Base-by-base conservation (phyloP, 2,113 vertebrate species). In the Brachyhypopomus occidentalis region DNA sequence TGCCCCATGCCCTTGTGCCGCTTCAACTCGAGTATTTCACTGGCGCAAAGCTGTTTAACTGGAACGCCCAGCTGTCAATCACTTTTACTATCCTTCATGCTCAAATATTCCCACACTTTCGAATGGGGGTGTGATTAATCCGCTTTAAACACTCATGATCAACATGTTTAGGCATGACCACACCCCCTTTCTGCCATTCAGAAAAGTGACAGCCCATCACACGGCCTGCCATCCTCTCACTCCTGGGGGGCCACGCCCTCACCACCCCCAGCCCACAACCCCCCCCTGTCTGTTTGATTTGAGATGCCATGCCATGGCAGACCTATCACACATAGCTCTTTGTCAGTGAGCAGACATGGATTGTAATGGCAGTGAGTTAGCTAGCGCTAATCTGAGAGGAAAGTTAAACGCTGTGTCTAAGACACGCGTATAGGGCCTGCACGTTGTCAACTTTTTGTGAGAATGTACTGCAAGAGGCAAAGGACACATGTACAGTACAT, bases 241-340 rank as follows among this genome's bases (percentile, higher is more conserved):
- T 52, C 45, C 11, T 14, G 2, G 1, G 12, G 12, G 12, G 1
- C 8, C 45, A 52, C 45, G 12, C 45, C 45, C 45, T 11, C 12
- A 14, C 12, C 45, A 12, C 45, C 12, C 45, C 45, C 8, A 9
- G 12, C 45, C 45, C 45, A 1, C 2, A 1, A 9, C 45, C 12
- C 45, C 45, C 7, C 45, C 45, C 45, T 14, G 45, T 36, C 27
- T 41, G 71, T 75, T 56, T 38, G 38, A 67, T 80, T 80, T 20
- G 60, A 27, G 56, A 80, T 75, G 72, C 45, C 27, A 72, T 14
- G 19, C 38, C 60, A 70, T 59, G 77, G 85, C 70, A 75, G 83
- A 83, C 75, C 84, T 76, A 55, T 30, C 63, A 69, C 70, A 74
- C 66, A 82, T 73, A 80, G 14, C 41, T 80, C 34, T 66, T 20